A percentile compares a stretch with the other conserved stretches of the same genome.
phyloP scores from a whole-genome alignment of 2,888 invertebrate genomes.

The Dorcus hopei region DNA sequence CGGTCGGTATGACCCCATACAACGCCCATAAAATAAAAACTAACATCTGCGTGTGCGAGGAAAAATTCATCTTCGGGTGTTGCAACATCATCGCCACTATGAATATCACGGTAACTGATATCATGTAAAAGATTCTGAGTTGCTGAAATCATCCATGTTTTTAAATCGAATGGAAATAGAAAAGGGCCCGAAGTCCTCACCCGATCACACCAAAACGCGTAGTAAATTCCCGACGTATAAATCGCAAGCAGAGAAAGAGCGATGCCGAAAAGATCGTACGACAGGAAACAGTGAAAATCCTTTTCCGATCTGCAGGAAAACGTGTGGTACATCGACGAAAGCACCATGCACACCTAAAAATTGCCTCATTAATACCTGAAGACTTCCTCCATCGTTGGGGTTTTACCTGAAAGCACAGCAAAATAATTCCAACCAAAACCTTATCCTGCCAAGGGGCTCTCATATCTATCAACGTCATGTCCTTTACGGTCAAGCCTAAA shows the following conservation, averaged over 20 bases:
- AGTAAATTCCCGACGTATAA: slow-evolving; percentile 93
- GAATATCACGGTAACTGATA: slow-evolving; percentile 79
- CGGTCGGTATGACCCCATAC: slow-evolving; percentile 86
- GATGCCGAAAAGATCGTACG: slow-evolving; percentile 90
- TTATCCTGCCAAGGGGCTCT: slow-evolving; percentile 81
- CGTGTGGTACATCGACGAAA: slow-evolving; percentile 90
- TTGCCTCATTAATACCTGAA: neutral
- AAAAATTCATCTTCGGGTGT: slow-evolving; percentile 68
- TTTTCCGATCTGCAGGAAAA: slow-evolving; percentile 89
- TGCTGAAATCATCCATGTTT: slow-evolving; percentile 54
- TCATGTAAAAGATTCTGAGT: slow-evolving; percentile 77
- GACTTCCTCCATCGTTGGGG: neutral
- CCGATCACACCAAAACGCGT: slow-evolving; percentile 93
- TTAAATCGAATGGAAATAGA: slow-evolving; percentile 2
- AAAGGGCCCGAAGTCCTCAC: slow-evolving; percentile 54
- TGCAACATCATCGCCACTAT: slow-evolving; percentile 76
- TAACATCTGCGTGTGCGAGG: slow-evolving; percentile 69
- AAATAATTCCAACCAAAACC: slow-evolving; percentile 75
- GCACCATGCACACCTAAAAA: slow-evolving; percentile 85
- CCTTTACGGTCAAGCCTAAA: slow-evolving; percentile 78
- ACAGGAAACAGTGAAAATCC: slow-evolving; percentile 81
- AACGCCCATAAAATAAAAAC: slow-evolving; percentile 84
- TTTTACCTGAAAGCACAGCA: slow-evolving; percentile 81
- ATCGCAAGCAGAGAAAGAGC: slow-evolving; percentile 89
- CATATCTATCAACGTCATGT: slow-evolving; percentile 73